A percentile compares a stretch with the other conserved stretches of the same genome.
Evolutionary conservation across 2,113 vertebrate genomes (phyloP).

Genomic region (Lycocorax pyrrhopterus): DNA sequence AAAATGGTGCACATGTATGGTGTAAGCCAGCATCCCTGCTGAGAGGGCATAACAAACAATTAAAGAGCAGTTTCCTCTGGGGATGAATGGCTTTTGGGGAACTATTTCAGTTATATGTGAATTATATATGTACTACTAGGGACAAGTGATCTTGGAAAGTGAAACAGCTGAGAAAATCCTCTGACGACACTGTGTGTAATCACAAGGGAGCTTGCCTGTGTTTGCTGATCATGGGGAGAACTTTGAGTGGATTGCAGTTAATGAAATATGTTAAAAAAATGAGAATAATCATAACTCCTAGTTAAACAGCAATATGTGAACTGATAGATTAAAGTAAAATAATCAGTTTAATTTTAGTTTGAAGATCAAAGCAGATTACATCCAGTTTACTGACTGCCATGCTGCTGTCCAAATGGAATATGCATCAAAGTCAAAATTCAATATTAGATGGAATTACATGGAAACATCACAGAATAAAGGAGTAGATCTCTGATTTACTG

Average conservation of each 20-base stretch:
- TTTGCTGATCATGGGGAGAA: neutral
- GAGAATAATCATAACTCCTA: neutral
- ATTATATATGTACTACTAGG: slow-evolving; percentile 29
- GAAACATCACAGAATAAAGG: neutral
- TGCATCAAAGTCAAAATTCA: neutral
- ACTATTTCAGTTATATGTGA: neutral
- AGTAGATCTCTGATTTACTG: neutral
- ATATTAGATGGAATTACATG: neutral
- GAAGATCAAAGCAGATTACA: neutral
- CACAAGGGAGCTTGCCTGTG: neutral
- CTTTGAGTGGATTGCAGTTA: neutral
- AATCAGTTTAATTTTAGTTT: neutral
- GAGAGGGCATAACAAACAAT: slow-evolving; percentile 31
- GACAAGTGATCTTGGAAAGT: slow-evolving; percentile 21
- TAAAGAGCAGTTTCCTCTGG: slow-evolving; percentile 3
- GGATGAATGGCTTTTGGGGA: neutral
- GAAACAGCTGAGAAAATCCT: slow-evolving; percentile 7
- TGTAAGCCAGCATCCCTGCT: neutral
- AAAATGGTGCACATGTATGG: neutral
- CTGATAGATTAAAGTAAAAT: neutral
- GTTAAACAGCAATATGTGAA: neutral
- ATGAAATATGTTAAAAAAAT: neutral
- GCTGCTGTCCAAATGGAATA: neutral
- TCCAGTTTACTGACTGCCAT: neutral
- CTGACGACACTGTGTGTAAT: neutral